phyloP scores from a whole-genome alignment of 2,888 invertebrate genomes.

The Ceratothoa steindachneri region DNA sequence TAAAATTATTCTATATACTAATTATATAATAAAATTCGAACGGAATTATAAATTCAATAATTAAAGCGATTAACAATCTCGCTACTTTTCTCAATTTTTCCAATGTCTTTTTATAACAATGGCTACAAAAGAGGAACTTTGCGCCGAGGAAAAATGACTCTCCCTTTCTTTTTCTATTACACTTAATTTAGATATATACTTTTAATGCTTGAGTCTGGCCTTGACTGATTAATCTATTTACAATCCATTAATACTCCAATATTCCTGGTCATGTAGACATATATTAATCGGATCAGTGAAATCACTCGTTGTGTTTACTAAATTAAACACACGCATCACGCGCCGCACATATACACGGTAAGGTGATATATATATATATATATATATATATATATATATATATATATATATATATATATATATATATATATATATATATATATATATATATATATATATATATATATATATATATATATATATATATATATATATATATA shows the following conservation, averaged over 20 bases:
- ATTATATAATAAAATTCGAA: no score
- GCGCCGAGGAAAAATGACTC: background rate
- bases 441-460: slow-evolving; percentile 4
- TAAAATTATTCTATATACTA: no score
- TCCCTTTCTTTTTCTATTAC: background rate
- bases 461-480: background rate
- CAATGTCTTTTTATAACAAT: background rate
- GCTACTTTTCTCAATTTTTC: background rate
- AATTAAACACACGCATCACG: no score
- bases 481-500: background rate
- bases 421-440: background rate
- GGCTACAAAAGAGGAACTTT: background rate
- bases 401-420: background rate
- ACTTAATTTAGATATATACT: background rate
- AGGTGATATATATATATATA: background rate
- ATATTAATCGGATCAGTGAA: no score
- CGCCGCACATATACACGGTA: no score
- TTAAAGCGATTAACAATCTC: no score
- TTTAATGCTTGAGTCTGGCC: background rate
- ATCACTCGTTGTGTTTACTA: no score
- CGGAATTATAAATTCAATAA: no score
- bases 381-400: background rate
- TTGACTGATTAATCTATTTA: background rate
- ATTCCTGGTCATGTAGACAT: no score
- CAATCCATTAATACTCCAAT: background rate